Evolutionary conservation across 2,888 invertebrate genomes (phyloP), one percentile per base, ranked within the genome.

Genomic region (Cosmorhoe ocellata): DNA sequence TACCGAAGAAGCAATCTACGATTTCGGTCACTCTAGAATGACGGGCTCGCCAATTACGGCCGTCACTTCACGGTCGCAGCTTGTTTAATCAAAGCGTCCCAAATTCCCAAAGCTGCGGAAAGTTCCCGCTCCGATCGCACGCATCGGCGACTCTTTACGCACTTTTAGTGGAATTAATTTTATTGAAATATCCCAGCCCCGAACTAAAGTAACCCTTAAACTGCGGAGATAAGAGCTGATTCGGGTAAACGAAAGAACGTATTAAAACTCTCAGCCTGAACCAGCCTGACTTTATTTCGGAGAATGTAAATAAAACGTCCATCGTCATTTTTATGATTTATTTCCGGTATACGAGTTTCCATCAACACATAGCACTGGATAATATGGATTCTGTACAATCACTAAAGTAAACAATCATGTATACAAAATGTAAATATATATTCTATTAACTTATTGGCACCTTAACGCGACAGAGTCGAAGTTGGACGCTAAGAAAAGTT

Each of bases 391-490:
- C 84, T 83, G 83, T 84, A 87, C 87, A 86, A 78, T 71, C 86
- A 86, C 84, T 82, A 89, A 88, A 85, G 75, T 83, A 86, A 88
- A 83, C 78, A 24, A 79, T 85, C 79, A 81, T 82, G 76, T 82
- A 81, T 83, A 82, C 78, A 79, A 81, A n/a, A 84, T 85, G 81
- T 86, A 85, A 83, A 87, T 86, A 85, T 84, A 79, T 79, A 74
- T 70, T 79, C 76, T 80, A 78, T 74, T 76, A 76, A 79, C 72
- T 79, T 74, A 69, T 85, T 87, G 88, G 88, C 87, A 87, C 87
- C 85, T 80, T 75, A 58, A 73, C 72, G 75, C 72, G 78, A 79
- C 71, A 22, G 72, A 30, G 41, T 73, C 78, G 74, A 66, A 44
- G 71, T 71, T 82, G 84, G 85, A 87, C 86, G 86, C 76, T 81